phyloP scores from a whole-genome alignment of 2,113 vertebrate genomes.

The Sorex fumeus region DNA sequence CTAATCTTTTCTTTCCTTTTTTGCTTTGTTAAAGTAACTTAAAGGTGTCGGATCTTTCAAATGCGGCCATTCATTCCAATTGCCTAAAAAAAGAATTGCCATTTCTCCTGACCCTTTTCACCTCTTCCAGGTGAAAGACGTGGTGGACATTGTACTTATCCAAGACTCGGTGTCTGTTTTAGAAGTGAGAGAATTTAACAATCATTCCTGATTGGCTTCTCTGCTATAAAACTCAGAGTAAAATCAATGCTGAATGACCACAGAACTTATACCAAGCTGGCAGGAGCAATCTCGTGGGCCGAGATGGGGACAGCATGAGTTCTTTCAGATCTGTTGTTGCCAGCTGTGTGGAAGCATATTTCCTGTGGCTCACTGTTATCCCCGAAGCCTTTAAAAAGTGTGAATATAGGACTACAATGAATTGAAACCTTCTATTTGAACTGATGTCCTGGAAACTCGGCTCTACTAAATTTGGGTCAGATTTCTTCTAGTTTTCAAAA shows the following conservation, averaged over 20 bases:
- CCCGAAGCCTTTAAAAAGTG: slow-evolving; percentile 66
- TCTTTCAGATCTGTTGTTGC: slow-evolving; percentile 65
- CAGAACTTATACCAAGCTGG: slow-evolving; percentile 47
- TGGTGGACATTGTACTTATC: slow-evolving; percentile 64
- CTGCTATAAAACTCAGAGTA: slow-evolving; percentile 61
- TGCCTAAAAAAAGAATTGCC: not conserved
- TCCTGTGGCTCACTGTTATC: slow-evolving; percentile 67
- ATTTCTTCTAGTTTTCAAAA: slow-evolving; percentile 68
- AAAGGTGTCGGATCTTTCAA: slow-evolving; percentile 28
- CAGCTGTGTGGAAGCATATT: slow-evolving; percentile 44
- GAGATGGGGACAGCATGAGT: slow-evolving; percentile 45
- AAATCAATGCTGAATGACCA: slow-evolving; percentile 72
- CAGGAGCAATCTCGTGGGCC: slow-evolving; percentile 73
- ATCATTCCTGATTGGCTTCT: slow-evolving; percentile 72
- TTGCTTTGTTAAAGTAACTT: not conserved
- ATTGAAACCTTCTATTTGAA: slow-evolving; percentile 70
- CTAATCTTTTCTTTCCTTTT: not conserved
- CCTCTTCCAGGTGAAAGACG: slow-evolving; percentile 35
- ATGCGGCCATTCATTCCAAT: not conserved
- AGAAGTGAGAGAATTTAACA: slow-evolving; percentile 71
- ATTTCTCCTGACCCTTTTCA: not conserved
- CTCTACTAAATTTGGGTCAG: slow-evolving; percentile 74
- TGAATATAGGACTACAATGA: slow-evolving; percentile 65
- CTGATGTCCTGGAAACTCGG: slow-evolving; percentile 46
- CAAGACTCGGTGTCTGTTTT: slow-evolving; percentile 64